These are phyloP conservation scores for Cheirogaleus major DNA, from an alignment of 2,797 vertebrate species.

Conservation along the genomic window DNA sequence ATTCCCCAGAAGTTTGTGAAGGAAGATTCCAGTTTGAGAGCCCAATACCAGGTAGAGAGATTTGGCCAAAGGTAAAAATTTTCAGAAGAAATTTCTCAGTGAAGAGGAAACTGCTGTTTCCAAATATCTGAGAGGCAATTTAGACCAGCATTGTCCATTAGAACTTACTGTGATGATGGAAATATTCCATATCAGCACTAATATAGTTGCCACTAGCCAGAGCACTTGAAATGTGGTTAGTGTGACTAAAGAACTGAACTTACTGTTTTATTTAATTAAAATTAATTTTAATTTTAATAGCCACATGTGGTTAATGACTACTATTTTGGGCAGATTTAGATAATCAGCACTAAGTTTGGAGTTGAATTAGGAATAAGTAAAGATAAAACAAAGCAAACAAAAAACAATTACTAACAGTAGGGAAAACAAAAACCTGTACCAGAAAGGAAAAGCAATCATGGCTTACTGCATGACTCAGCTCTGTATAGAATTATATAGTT, in stretches of 20 bases:
- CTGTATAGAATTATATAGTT: neutral
- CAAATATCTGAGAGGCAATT: neutral
- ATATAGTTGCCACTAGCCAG: neutral
- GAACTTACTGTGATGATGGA: neutral
- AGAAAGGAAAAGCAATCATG: conserved; percentile 43
- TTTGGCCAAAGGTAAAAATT: neutral
- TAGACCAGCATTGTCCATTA: neutral
- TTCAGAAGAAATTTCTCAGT: neutral
- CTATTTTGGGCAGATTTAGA: neutral
- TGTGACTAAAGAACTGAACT: neutral
- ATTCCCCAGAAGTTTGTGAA: neutral
- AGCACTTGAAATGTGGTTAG: neutral
- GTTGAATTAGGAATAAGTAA: conserved; percentile 30
- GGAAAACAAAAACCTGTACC: neutral
- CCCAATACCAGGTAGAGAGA: neutral
- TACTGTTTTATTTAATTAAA: neutral
- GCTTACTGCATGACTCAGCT: neutral
- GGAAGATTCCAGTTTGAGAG: neutral
- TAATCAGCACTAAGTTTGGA: neutral
- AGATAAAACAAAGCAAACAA: conserved; percentile 31
- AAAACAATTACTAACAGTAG: conserved; percentile 16
- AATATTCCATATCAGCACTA: neutral
- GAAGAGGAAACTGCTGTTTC: neutral
- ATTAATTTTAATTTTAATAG: conserved; percentile 25
- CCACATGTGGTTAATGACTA: neutral